Percentiles rank a stretch among this genome's conserved stretches.
phyloP scores from a whole-genome alignment of 2,797 vertebrate genomes.

The Xenops minutus region DNA sequence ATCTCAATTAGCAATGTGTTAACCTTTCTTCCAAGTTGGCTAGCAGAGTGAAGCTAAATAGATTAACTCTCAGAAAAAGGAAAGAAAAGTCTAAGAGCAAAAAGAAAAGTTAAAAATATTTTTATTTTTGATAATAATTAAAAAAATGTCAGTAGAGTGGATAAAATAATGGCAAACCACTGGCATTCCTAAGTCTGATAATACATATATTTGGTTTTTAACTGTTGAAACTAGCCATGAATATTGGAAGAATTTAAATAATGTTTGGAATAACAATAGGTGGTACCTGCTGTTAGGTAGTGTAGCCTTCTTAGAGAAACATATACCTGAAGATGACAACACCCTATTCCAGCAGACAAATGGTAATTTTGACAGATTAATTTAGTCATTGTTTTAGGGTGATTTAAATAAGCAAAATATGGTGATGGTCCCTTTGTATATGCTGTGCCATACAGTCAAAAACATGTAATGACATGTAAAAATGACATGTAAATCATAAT shows the following conservation, averaged over 20 bases:
- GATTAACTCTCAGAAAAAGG: conserved; percentile 28
- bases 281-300: background rate
- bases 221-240: background rate
- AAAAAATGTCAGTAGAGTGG: background rate
- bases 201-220: background rate
- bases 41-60: conserved; percentile 23
- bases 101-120: background rate
- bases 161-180: background rate
- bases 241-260: background rate
- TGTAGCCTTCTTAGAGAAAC: background rate
- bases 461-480: too few species aligned
- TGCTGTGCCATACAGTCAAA: too few species aligned
- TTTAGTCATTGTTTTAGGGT: background rate
- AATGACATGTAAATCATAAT: too few species aligned
- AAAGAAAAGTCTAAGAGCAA: background rate
- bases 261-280: background rate
- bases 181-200: background rate
- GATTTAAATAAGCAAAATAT: background rate
- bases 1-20: conserved; percentile 58
- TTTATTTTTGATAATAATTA: background rate
- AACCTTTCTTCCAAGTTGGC: conserved; percentile 38
- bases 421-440: too few species aligned
- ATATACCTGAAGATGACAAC: background rate
- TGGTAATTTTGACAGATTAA: background rate
- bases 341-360: background rate